These are phyloP conservation scores for Saxicola maurus DNA, from an alignment of 2,797 vertebrate genomes.

Conservation along the genomic window DNA sequence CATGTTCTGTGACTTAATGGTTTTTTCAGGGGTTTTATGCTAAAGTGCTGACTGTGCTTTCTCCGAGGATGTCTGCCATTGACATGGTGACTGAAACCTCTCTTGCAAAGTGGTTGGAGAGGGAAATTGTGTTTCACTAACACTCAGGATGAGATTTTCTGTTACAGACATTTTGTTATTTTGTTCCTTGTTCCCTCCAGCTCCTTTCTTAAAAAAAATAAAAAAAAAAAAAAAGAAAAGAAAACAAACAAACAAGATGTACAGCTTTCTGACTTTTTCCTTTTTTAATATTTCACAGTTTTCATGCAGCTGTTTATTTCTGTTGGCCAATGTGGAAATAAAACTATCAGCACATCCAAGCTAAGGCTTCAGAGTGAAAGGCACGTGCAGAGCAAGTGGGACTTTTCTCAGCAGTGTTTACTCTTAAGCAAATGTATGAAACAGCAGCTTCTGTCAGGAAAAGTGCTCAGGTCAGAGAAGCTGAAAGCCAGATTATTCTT, in stretches of 20 bases:
- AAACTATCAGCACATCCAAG: neutral
- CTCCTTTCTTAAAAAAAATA: neutral
- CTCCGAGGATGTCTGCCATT: neutral
- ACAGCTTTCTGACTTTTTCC: neutral
- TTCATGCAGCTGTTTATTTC: neutral
- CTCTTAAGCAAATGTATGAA: neutral
- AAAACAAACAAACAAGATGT: neutral
- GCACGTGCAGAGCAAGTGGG: neutral
- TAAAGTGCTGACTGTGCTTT: conserved; percentile 30
- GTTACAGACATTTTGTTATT: neutral
- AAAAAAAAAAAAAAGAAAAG: rapidly evolving
- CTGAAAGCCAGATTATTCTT: neutral
- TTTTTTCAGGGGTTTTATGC: conserved; percentile 54
- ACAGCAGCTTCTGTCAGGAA: neutral
- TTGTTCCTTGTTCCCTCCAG: neutral
- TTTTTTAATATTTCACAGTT: neutral
- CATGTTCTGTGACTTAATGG: conserved; percentile 46
- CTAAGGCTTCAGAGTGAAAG: neutral
- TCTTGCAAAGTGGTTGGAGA: neutral
- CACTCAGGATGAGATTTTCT: neutral
- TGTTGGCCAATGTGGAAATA: neutral
- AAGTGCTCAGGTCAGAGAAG: neutral
- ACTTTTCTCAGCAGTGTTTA: neutral
- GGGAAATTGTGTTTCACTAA: neutral
- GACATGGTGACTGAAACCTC: neutral